Conservation (phyloP, 2,888 invertebrate species). For the Drosophila merina region DNA sequence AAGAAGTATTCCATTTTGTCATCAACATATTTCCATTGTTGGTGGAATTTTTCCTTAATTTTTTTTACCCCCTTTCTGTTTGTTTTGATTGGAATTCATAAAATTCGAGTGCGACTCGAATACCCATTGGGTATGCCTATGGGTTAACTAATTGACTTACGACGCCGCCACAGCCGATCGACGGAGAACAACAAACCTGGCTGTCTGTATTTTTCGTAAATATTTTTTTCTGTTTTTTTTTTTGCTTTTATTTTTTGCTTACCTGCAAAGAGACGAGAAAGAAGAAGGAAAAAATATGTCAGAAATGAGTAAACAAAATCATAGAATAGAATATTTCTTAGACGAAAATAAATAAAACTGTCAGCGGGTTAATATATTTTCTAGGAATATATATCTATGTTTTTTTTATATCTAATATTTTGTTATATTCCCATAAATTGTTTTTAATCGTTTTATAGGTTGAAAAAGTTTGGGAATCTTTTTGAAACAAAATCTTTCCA, state of each 20-base stretch:
- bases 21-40: conserved; percentile 38
- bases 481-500: conserved; percentile 21
- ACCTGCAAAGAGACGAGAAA: conserved; percentile 67
- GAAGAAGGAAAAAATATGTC: conserved; percentile 31
- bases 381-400: conserved; percentile 6
- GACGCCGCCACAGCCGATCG: conserved; percentile 10
- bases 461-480: too few relatives aligned
- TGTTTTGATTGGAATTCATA: conserved; percentile 68
- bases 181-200: conserved; percentile 8
- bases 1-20: conserved; percentile 34
- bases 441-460: not conserved
- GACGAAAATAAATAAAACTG: conserved; percentile 54
- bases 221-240: conserved; percentile 17
- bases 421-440: not conserved
- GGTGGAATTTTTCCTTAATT: conserved; percentile 46
- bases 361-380: conserved; percentile 49
- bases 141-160: conserved; percentile 68
- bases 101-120: too few relatives aligned
- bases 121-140: conserved; percentile 7
- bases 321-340: conserved; percentile 33
- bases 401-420: not conserved
- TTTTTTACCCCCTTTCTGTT: conserved; percentile 8
- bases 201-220: conserved; percentile 21
- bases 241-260: conserved; percentile 51
- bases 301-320: conserved; percentile 54